Evolutionary conservation across 2,888 invertebrate species (phyloP).

Genomic region (Sceliomorpha sp.): DNA sequence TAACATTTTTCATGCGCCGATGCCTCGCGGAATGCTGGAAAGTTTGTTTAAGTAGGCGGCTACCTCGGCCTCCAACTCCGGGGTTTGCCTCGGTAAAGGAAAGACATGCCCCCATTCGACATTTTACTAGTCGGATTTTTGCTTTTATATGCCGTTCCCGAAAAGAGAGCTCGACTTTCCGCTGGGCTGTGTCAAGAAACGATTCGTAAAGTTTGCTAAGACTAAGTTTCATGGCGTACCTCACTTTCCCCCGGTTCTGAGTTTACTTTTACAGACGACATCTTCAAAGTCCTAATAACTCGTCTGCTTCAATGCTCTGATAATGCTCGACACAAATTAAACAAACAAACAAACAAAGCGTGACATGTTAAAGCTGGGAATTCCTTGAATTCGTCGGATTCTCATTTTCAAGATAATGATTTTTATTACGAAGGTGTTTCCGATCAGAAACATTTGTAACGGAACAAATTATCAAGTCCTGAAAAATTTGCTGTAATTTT

Average conservation of each 20-base stretch:
- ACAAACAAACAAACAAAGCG: too few relatives aligned
- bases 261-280: slow-evolving; percentile 34
- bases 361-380: too few relatives aligned
- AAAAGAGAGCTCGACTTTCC: slow-evolving; percentile 41
- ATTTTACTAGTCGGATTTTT: slow-evolving; percentile 58
- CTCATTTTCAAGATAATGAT: too few relatives aligned
- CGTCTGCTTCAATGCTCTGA: slow-evolving; percentile 16
- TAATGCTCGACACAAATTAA: slow-evolving; percentile 2
- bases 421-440: too few relatives aligned
- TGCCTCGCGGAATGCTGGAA: slow-evolving; percentile 71
- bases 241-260: slow-evolving; percentile 3
- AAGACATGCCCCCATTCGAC: slow-evolving; percentile 56
- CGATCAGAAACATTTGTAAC: too few relatives aligned
- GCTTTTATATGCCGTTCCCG: slow-evolving; percentile 41
- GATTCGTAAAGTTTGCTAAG: slow-evolving; percentile 43
- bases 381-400: too few relatives aligned
- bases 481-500: too few relatives aligned
- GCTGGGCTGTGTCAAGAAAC: slow-evolving; percentile 47
- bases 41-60: slow-evolving; percentile 69
- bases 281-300: slow-evolving; percentile 29
- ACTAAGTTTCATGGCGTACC: slow-evolving; percentile 30
- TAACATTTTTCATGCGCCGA: slow-evolving; percentile 76
- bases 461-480: too few relatives aligned
- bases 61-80: slow-evolving; percentile 50
- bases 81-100: slow-evolving; percentile 31